Base-by-base conservation (phyloP, 2,888 invertebrate genomes). In the Endomychus coccineus region DNA sequence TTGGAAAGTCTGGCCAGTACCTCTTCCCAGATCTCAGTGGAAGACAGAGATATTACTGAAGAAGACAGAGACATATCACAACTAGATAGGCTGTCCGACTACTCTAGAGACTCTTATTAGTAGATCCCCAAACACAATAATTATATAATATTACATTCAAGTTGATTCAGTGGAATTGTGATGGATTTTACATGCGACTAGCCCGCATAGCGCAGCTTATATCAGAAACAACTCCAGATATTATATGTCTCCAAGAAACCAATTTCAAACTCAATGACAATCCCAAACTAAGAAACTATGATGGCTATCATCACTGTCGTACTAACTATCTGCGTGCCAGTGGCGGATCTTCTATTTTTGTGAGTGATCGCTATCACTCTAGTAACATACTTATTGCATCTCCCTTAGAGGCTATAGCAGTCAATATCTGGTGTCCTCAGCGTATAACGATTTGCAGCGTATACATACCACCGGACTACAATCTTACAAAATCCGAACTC, bases 191-290 rank as follows among this genome's bases (percentile, higher is more conserved):
- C 16, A n/a, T 38, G 10, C 42, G 29, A 27, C 19, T 43, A n/a
- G 40, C 37, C 32, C 27, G 24, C 12, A 32, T 40, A 15, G 33
- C 43, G 34, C 24, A 35, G n/a, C 38, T 43, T 15, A 25, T 40
- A n/a, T 23, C 37, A n/a, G 16, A 34, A 2, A 9, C 10, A 11
- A 12, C 14, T 9, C 34, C 42, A n/a, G 31, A 36, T 9, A 31
- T 40, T 11, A 28, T 43, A 3, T 41, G 39, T 23, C 29, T 43
- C 6, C 41, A 41, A 29, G 45, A 42, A 39, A 44, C 42, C 9
- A 43, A 44, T 16, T 42, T 45, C 12, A 41, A 32, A 16, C 17
- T 23, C 2, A 12, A 28, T 3, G 31, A 45, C n/a, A 39, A 39
- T n/a, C 34, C 32, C 10, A 16, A 28, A 2, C 29, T 45, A 4